phyloP scores from a whole-genome alignment of 2,888 invertebrate genomes.

The Tetrapedia diversipes region DNA sequence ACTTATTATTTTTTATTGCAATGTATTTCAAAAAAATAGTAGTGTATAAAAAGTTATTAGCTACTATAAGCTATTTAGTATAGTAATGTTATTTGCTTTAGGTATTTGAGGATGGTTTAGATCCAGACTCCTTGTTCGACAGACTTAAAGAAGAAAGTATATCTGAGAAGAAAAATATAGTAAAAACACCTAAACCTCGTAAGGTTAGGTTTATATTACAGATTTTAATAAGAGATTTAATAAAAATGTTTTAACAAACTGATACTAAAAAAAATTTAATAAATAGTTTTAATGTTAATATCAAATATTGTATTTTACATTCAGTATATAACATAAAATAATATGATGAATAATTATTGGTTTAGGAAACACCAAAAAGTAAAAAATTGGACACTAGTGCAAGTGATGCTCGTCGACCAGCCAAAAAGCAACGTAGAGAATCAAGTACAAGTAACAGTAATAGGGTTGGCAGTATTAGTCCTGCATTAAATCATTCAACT shows the following conservation, averaged over 20 bases:
- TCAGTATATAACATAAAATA: not conserved
- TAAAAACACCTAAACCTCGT: constrained; percentile 82
- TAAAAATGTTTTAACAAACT: not conserved
- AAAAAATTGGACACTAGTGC: constrained; percentile 77
- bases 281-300: not conserved
- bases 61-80: not conserved
- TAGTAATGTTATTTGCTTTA: constrained; percentile 64
- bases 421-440: constrained; percentile 82
- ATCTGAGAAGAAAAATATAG: constrained; percentile 80
- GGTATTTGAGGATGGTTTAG: constrained; percentile 85
- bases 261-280: not conserved
- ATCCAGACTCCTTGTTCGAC: constrained; percentile 89
- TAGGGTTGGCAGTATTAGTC: constrained; percentile 83
- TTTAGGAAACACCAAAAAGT: constrained; percentile 80
- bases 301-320: not conserved
- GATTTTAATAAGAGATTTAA: not conserved
- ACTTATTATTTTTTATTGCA: not conserved
- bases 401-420: constrained; percentile 76
- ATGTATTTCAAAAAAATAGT: not conserved
- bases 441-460: constrained; percentile 82
- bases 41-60: not conserved
- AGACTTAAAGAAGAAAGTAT: constrained; percentile 86
- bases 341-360: constrained; percentile 33
- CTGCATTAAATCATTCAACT: constrained; percentile 83
- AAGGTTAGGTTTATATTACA: constrained; percentile 76